phyloP scores from a whole-genome alignment of 2,888 invertebrate genomes.

The Xanthorhoe designata region DNA sequence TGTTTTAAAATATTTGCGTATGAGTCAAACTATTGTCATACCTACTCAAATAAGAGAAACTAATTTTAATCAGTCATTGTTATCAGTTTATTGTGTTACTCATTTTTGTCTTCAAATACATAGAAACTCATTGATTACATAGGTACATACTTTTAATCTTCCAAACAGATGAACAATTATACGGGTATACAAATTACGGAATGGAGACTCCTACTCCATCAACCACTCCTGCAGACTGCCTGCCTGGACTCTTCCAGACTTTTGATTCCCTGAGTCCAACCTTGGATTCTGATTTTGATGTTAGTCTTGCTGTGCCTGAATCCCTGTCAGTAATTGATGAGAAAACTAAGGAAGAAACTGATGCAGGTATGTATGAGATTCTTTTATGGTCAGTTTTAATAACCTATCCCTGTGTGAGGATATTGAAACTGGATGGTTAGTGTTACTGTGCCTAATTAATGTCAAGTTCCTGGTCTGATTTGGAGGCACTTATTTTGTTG shows the following conservation, averaged over 20 bases:
- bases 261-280: slow-evolving; percentile 83
- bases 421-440: too few species aligned
- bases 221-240: slow-evolving; percentile 70
- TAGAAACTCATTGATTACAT: not conserved
- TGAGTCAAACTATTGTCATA: too few species aligned
- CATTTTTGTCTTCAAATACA: too few species aligned
- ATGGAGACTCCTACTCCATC: slow-evolving; percentile 78
- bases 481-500: too few species aligned
- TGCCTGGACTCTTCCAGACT: slow-evolving; percentile 78
- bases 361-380: slow-evolving; percentile 46
- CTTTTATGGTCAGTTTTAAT: too few species aligned
- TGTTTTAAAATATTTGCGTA: too few species aligned
- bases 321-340: slow-evolving; percentile 89
- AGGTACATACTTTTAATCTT: not conserved
- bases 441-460: too few species aligned
- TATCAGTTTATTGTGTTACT: too few species aligned
- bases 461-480: too few species aligned
- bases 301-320: slow-evolving; percentile 91
- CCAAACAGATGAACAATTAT: slow-evolving; percentile 74
- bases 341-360: slow-evolving; percentile 66
- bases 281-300: slow-evolving; percentile 91
- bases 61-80: too few species aligned
- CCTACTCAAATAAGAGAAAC: too few species aligned
- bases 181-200: slow-evolving; percentile 79
- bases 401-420: too few species aligned